Evolutionary conservation across 2,888 invertebrate genomes (phyloP).

Genomic region (Pristionchus japonicus): DNA sequence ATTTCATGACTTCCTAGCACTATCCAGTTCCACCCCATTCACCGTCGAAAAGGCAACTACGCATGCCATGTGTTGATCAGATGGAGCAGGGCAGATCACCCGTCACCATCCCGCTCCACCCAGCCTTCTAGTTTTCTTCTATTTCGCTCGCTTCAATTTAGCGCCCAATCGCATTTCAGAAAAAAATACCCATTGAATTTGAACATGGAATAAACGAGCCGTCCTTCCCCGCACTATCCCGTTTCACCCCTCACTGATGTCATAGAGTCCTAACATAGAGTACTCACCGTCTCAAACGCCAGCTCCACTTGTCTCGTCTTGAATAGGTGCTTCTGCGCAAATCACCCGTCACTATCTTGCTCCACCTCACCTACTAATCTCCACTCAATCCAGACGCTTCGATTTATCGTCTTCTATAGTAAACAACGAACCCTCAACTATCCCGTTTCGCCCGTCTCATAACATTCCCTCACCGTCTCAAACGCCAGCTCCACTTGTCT

Average conservation of each 20-base stretch:
- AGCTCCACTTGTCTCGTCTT: constrained; percentile 73
- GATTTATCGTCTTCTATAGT: too few relatives aligned
- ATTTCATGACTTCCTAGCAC: background rate
- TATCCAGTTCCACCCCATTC: background rate
- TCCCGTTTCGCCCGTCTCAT: background rate
- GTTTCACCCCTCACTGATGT: background rate
- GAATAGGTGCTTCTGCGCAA: constrained; percentile 60
- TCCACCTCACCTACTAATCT: background rate
- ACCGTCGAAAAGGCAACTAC: too few relatives aligned
- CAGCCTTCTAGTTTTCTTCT: too few relatives aligned
- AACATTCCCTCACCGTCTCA: constrained; percentile 73
- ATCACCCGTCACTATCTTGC: constrained; percentile 47
- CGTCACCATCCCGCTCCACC: too few relatives aligned
- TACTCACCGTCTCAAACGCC: constrained; percentile 75
- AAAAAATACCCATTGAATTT: too few relatives aligned
- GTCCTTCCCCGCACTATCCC: background rate
- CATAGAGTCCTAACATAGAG: background rate
- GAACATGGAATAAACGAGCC: too few relatives aligned
- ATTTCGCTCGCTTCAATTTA: too few relatives aligned
- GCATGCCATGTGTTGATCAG: too few relatives aligned
- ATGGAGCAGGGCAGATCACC: too few relatives aligned
- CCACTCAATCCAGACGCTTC: too few relatives aligned
- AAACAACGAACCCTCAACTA: too few relatives aligned
- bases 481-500: constrained; percentile 75
- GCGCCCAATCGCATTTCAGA: too few relatives aligned